Evolutionary conservation across 2,888 invertebrate genomes (phyloP).

Genomic region (Phalangium opilio): DNA sequence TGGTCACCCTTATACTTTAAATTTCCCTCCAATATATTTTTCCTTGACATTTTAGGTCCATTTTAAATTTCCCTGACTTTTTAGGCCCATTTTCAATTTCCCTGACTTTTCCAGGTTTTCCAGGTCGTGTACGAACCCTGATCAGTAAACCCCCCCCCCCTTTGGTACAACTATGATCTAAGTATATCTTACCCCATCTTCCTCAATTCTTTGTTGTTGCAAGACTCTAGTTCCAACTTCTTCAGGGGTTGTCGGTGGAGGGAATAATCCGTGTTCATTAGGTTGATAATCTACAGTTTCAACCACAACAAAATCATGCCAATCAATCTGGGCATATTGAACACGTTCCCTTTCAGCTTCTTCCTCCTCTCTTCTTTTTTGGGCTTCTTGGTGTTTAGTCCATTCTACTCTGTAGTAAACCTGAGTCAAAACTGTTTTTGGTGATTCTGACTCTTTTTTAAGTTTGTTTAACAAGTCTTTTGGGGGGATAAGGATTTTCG

Average conservation of each 20-base stretch:
- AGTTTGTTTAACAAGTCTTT: conserved; percentile 71
- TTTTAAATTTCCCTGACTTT: no score
- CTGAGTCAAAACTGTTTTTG: conserved; percentile 57
- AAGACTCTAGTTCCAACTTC: conserved; percentile 90
- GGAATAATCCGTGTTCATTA: conserved; percentile 82
- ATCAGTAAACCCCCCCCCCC: no score
- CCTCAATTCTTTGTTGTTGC: conserved; percentile 46
- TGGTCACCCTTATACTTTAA: background rate
- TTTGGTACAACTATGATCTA: background rate
- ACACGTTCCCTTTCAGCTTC: conserved; percentile 80
- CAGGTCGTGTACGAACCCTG: no score
- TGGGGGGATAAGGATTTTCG: conserved; percentile 85
- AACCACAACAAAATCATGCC: conserved; percentile 99
- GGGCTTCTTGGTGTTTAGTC: conserved; percentile 85
- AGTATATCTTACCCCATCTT: conserved; percentile 10
- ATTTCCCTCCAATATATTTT: no score
- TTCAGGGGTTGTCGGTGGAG: conserved; percentile 90
- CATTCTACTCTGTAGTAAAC: conserved; percentile 91
- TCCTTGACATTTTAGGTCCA: no score
- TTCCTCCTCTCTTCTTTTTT: conserved; percentile 83
- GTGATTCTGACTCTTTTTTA: conserved; percentile 50
- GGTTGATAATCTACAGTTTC: conserved; percentile 98
- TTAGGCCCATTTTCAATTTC: no score
- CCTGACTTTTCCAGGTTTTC: no score
- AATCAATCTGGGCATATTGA: conserved; percentile 90